phyloP scores from a whole-genome alignment of 2,888 invertebrate genomes.

The Pandemis heparana region DNA sequence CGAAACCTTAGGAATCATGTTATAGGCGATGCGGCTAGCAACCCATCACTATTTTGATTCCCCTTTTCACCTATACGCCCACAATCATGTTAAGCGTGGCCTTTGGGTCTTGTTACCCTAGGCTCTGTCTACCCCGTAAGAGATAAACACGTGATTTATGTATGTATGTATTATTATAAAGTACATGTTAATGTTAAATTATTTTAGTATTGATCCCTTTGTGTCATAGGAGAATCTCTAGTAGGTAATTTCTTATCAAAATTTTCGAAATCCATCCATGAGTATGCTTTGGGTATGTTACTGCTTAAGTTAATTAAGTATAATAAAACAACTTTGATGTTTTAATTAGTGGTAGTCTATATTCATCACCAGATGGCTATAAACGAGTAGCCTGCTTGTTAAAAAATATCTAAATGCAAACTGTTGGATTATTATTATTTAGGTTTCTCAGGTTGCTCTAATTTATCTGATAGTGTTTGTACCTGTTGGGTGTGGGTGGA shows the following conservation, averaged over 20 bases:
- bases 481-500: background rate
- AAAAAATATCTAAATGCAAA: background rate
- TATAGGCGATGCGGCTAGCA: no score
- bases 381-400: background rate
- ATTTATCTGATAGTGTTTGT: background rate
- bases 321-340: background rate
- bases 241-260: constrained; percentile 2
- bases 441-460: no score
- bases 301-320: background rate
- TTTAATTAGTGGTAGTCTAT: background rate
- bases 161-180: background rate
- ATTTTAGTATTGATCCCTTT: background rate
- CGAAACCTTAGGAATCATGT: no score
- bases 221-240: constrained; percentile 23
- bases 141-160: no score
- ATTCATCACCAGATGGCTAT: background rate
- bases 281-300: background rate
- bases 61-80: no score
- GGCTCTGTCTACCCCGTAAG: no score
- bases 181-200: background rate
- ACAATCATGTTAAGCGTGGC: no score
- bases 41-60: no score
- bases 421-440: background rate
- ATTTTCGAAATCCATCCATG: constrained; percentile 17
- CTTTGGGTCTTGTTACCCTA: no score